Evolutionary conservation across 2,888 invertebrate genomes (phyloP).

Genomic region (Sthenelais limicola): DNA sequence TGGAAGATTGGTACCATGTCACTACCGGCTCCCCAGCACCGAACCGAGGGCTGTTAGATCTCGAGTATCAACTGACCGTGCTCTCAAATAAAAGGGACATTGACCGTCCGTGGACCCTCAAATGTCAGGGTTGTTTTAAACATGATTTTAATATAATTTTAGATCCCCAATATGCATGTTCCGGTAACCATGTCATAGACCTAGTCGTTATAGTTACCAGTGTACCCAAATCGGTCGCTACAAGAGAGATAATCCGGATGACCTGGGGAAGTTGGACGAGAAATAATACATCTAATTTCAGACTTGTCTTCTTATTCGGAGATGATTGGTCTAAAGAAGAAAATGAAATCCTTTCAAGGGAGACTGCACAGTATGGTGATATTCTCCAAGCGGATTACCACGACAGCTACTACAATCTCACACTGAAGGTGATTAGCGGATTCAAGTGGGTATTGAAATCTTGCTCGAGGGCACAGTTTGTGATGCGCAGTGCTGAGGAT

Average conservation of each 20-base stretch:
- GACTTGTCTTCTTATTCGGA: conserved; percentile 4
- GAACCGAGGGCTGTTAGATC: too few species aligned
- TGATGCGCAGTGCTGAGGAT: conserved; percentile 14
- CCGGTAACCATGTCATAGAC: too few species aligned
- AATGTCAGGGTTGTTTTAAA: too few species aligned
- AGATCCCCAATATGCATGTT: too few species aligned
- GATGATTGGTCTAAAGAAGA: conserved; percentile 4
- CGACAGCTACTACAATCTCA: conserved; percentile 21
- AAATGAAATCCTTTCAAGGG: not conserved
- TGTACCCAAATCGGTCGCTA: not conserved
- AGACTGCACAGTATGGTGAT: not conserved
- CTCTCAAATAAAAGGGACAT: too few species aligned
- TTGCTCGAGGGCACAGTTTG: conserved; percentile 9
- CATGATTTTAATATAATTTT: too few species aligned
- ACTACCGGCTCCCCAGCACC: too few species aligned
- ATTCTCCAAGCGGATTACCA: not conserved
- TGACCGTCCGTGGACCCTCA: too few species aligned
- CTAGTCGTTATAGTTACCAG: conserved; percentile 1
- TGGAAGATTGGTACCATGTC: too few species aligned
- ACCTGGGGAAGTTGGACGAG: conserved; percentile 2
- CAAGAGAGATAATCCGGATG: not conserved
- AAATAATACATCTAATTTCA: not conserved
- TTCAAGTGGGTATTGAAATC: not conserved
- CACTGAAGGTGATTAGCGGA: conserved; percentile 23
- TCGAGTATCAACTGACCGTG: too few species aligned